These are phyloP conservation scores for Thomomys bottae DNA, from an alignment of 2,113 vertebrate species.

Conservation along the genomic window DNA sequence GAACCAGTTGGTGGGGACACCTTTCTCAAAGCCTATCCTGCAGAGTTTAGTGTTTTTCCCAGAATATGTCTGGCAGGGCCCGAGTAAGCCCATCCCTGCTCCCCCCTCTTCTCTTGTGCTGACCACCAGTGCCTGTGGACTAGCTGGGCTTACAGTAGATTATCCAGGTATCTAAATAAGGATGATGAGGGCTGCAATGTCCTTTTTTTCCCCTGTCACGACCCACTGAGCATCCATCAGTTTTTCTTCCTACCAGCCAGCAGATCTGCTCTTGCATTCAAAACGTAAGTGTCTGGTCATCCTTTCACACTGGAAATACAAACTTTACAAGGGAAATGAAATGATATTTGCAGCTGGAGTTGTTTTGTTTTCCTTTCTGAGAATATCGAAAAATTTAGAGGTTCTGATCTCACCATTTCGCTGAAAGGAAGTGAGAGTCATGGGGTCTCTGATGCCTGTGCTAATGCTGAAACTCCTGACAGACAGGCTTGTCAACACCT, in stretches of 20 bases:
- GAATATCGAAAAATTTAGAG: conserved; percentile 43
- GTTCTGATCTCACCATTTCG: neutral
- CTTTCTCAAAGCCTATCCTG: neutral
- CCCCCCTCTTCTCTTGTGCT: no score
- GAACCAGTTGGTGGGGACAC: neutral
- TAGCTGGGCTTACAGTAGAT: no score
- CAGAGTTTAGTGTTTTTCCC: neutral
- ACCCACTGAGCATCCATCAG: neutral
- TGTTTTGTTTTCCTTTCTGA: neutral
- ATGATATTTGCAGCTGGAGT: conserved; percentile 3
- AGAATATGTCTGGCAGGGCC: neutral
- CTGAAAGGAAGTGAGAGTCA: neutral
- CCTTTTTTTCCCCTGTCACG: fast-evolving
- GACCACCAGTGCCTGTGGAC: neutral
- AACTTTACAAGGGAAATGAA: conserved; percentile 55
- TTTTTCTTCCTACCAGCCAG: neutral
- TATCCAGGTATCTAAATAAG: neutral
- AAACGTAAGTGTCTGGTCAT: neutral
- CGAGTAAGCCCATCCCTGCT: no score
- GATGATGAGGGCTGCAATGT: no score
- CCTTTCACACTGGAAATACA: conserved; percentile 31
- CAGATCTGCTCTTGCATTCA: neutral
- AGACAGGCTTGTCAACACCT: no score
- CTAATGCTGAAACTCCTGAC: neutral
- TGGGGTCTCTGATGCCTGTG: neutral